Base-by-base conservation (phyloP, 2,113 vertebrate genomes). In the Cisticola juncidis region DNA sequence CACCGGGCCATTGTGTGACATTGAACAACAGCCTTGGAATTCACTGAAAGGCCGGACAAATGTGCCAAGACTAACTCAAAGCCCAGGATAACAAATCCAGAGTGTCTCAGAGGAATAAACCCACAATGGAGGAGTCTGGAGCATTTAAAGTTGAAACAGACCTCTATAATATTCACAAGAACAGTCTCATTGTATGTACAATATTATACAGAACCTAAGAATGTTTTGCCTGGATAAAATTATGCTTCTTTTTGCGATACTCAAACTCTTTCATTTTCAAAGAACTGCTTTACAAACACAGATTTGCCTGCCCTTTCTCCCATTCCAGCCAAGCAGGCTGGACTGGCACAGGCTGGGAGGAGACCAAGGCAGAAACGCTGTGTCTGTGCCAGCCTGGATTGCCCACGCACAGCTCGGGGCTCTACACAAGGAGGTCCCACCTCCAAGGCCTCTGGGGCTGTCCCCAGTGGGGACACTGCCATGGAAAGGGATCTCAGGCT, bases 401-500 rank as follows among this genome's bases (percentile, higher is more conserved):
- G 6, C 60, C 62, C 83, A 10, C 44, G 9, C 3, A 2, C 21
- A 11, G 57, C 8, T 51, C 57, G 12, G 5, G 2, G 28, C 65
- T 40, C 79, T 6, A 40, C 79, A 35, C 50, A 2, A 12, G 82
- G 36, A 53, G 50, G 2, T 42, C 48, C 44, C 42, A 13, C 19
- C 56, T 24, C 70, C 60, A 5, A 5, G 50, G 69, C 36, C 79
- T 14, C 62, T 1, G 26, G 66, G 68, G 66, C 56, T 14, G 23
- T 28, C 53, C 60, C 40, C 9, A 3, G 22, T 2, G 28, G 38
- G 40, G 6, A 36, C 28, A 1, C 45, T 4, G 57, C 19, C 2
- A 11, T 0, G 35, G 57, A 11, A 50, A 28, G 13, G 5, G 4
- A 54, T 24, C 70, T 66, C 1, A 0, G 29, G 23, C 29, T 42